A percentile compares a stretch with the other conserved stretches of the same genome.
Conservation (phyloP, 2,797 vertebrate genomes). For the Calcarius lapponicus region DNA sequence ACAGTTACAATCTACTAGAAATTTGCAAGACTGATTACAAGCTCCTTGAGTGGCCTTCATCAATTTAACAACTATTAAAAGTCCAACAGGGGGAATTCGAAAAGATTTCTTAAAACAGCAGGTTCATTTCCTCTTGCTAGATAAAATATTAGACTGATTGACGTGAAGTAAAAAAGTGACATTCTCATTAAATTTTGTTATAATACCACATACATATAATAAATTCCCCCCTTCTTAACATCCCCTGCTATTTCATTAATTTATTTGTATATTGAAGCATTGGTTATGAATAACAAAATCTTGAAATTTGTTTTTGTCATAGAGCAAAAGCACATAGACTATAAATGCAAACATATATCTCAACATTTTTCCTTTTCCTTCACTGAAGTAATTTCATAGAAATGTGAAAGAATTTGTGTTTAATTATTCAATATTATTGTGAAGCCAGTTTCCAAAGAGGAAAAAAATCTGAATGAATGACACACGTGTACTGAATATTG, state of each 20-base stretch:
- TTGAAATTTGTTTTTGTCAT: not conserved
- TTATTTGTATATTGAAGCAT: not conserved
- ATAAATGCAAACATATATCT: not conserved
- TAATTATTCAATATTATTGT: not conserved
- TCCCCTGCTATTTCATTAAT: not conserved
- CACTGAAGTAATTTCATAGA: not conserved
- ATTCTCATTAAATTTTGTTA: not conserved
- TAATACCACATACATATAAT: not conserved
- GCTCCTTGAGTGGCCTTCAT: not conserved
- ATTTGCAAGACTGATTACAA: constrained; percentile 33
- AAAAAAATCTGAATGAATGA: not conserved
- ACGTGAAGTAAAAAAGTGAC: not conserved
- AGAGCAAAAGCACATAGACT: not conserved
- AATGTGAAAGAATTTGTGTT: not conserved
- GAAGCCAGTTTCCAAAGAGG: not conserved
- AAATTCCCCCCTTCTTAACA: not conserved
- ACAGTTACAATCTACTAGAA: not conserved
- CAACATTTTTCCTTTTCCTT: not conserved
- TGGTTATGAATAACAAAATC: not conserved
- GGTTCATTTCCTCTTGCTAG: not conserved
- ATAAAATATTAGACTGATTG: not conserved
- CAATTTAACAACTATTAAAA: constrained; percentile 5
- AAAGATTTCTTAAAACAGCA: not conserved
- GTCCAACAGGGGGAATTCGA: not conserved
- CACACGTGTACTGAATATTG: not conserved